Conservation (phyloP, 2,113 vertebrate genomes). For the Sarotherodon lohbergeri region DNA sequence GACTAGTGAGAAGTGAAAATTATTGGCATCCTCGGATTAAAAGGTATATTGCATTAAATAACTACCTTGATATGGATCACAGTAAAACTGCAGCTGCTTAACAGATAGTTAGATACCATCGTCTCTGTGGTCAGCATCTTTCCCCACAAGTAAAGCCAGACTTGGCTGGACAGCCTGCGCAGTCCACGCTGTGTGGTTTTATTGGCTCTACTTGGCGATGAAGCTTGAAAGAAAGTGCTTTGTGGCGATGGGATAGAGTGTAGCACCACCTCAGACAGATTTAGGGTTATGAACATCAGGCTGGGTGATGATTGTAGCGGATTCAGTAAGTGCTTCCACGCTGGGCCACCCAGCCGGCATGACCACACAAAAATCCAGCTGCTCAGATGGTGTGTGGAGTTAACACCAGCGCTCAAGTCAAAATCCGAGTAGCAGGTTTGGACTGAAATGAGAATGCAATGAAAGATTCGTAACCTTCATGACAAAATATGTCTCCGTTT, state of each 20-base stretch:
- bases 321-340: conserved; percentile 51
- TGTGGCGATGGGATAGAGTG: background rate
- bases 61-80: background rate
- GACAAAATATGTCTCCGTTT: conserved; percentile 17
- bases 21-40: background rate
- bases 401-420: background rate
- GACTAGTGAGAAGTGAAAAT: background rate
- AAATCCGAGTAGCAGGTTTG: background rate
- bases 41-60: background rate
- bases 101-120: background rate
- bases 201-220: conserved; percentile 18
- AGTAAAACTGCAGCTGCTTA: background rate
- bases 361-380: conserved; percentile 37
- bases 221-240: conserved; percentile 31
- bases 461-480: conserved; percentile 14
- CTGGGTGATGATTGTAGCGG: conserved; percentile 39
- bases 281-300: background rate
- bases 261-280: background rate
- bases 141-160: background rate
- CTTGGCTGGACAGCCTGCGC: background rate
- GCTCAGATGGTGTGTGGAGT: conserved; percentile 13
- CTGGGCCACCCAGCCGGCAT: conserved; percentile 53
- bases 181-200: conserved; percentile 36
- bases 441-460: background rate
- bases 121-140: conserved; percentile 5